Evolutionary conservation across 2,113 vertebrate genomes (phyloP).

Genomic region (Gymnobelideus leadbeateri): DNA sequence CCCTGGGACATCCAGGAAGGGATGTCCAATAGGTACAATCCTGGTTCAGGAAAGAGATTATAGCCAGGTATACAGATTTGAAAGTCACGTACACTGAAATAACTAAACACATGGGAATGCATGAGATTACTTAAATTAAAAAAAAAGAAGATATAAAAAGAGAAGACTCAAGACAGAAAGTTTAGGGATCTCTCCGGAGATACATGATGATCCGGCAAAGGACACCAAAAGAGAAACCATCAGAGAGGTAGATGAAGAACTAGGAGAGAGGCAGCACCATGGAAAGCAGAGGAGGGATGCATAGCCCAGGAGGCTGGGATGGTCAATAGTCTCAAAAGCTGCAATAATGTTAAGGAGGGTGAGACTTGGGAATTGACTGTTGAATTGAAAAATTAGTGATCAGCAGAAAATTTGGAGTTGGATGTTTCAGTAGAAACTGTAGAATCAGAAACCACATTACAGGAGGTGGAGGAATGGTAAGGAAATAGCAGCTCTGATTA

Average conservation of each 20-base stretch:
- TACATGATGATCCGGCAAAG: too few relatives aligned
- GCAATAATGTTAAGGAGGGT: background rate
- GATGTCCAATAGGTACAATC: too few relatives aligned
- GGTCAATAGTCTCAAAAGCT: background rate
- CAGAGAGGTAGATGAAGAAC: too few relatives aligned
- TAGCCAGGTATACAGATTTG: too few relatives aligned
- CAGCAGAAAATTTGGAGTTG: background rate
- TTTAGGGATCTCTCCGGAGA: background rate
- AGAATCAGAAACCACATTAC: background rate
- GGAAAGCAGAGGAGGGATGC: too few relatives aligned
- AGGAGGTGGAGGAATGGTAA: background rate
- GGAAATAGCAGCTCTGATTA: background rate
- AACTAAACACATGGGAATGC: background rate
- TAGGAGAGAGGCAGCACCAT: too few relatives aligned
- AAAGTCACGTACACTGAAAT: background rate
- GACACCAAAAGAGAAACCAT: background rate
- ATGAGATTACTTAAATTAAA: background rate
- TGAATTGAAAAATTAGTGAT: background rate
- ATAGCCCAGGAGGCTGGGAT: background rate
- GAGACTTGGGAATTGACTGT: background rate
- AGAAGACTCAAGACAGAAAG: background rate
- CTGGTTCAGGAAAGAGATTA: too few relatives aligned
- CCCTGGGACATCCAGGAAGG: too few relatives aligned
- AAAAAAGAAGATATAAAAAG: background rate
- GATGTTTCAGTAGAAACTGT: background rate